Conservation (phyloP, 2,113 vertebrate genomes). For the Manacus vitellinus region DNA sequence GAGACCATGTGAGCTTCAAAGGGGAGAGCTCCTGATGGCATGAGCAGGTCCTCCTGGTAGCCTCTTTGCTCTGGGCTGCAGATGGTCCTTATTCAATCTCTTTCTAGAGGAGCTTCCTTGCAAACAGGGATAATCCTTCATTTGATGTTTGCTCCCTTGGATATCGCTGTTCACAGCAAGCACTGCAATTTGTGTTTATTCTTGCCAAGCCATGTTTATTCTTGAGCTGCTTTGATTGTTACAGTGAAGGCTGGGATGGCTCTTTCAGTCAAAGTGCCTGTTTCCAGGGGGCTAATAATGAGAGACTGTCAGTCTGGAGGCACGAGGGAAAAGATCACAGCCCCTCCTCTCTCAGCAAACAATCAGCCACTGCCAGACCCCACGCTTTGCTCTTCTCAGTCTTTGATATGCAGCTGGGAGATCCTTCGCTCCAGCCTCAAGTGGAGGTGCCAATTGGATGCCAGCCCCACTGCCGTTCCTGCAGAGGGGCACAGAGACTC, state of each 20-base stretch:
- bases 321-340: background rate
- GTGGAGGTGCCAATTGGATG: rapidly evolving
- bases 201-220: conserved; percentile 68
- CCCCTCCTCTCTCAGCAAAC: conserved; percentile 3
- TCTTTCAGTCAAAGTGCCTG: conserved; percentile 54
- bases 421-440: background rate
- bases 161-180: conserved; percentile 62
- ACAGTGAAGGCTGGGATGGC: conserved; percentile 42
- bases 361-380: conserved; percentile 37
- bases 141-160: conserved; percentile 68
- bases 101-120: conserved; percentile 42
- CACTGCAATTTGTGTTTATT: conserved; percentile 66
- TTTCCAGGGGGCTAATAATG: conserved; percentile 59
- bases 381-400: background rate
- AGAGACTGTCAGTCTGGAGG: conserved; percentile 37
- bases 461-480: background rate
- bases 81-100: conserved; percentile 54
- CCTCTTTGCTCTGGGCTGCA: conserved; percentile 39
- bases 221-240: conserved; percentile 62
- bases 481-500: background rate
- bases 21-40: background rate
- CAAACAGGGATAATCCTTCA: conserved; percentile 65
- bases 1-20: background rate
- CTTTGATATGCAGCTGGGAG: background rate
- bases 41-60: conserved; percentile 8